phyloP scores from a whole-genome alignment of 2,888 invertebrate species.

The Hydrotaea cyrtoneurina region DNA sequence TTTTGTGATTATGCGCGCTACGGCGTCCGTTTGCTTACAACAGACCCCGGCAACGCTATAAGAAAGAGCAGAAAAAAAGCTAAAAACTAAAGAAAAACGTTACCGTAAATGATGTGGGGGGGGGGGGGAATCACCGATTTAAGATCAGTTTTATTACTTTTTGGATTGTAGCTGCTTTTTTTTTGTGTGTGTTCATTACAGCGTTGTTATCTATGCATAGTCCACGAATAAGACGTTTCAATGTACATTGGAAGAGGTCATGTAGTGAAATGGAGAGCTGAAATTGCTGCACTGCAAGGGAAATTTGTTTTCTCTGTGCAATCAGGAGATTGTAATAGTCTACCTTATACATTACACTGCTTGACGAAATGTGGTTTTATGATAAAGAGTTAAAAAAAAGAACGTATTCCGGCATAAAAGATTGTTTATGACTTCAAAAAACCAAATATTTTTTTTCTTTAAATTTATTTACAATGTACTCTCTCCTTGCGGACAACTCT shows the following conservation, averaged over 20 bases:
- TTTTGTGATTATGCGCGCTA: slow-evolving; percentile 36
- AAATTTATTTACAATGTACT: no score
- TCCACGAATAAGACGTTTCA: neutral
- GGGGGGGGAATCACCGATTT: slow-evolving; percentile 41
- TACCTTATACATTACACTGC: no score
- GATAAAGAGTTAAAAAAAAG: no score
- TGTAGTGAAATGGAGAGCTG: no score
- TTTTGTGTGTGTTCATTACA: slow-evolving; percentile 9
- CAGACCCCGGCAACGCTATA: neutral
- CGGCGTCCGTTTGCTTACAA: neutral
- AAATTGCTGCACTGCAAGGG: no score
- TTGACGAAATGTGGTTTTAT: no score
- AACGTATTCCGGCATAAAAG: no score
- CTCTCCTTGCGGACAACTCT: no score
- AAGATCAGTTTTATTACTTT: slow-evolving; percentile 43
- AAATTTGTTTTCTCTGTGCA: no score
- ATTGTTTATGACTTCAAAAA: no score
- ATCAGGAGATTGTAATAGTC: no score
- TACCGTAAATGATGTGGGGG: neutral
- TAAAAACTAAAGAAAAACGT: slow-evolving; percentile 1
- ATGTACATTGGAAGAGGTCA: neutral
- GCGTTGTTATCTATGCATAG: slow-evolving; percentile 7
- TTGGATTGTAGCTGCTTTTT: neutral
- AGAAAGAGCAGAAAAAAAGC: neutral
- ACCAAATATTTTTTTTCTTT: no score